A percentile compares a stretch with the other conserved stretches of the same genome.
phyloP scores from a whole-genome alignment of 1,140 invertebrate genomes.

The Eurosta solidaginis region DNA sequence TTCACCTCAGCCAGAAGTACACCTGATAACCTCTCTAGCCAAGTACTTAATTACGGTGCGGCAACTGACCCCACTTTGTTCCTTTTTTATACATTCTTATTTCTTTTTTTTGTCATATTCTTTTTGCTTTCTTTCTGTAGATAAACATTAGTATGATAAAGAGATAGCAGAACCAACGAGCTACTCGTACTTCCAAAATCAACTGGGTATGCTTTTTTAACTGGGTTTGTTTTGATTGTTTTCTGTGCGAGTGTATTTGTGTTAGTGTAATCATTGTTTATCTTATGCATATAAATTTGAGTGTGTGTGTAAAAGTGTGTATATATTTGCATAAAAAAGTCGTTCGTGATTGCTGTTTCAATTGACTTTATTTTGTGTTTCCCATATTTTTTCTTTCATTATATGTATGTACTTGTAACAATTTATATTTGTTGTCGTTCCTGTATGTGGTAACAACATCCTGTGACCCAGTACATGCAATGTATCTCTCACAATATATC shows the following conservation, averaged over 20 bases:
- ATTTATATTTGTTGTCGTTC: not conserved
- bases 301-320: not conserved
- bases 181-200: no score
- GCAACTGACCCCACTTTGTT: no score
- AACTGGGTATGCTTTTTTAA: not conserved
- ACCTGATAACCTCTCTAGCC: not conserved
- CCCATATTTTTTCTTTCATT: not conserved
- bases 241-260: not conserved
- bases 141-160: no score
- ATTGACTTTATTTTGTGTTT: no score
- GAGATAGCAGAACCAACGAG: not conserved
- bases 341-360: not conserved
- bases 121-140: no score
- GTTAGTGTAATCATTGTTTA: not conserved
- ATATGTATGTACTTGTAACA: not conserved
- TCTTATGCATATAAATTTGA: conserved; percentile 9
- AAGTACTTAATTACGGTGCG: not conserved
- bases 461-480: no score
- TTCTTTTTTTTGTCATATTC: no score
- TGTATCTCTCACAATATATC: no score
- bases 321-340: no score
- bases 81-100: no score
- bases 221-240: conserved; percentile 23
- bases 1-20: not conserved
- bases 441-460: no score